Percentiles rank a stretch among this genome's conserved stretches.
These are phyloP conservation scores for Eilema depressum DNA, from an alignment of 2,888 invertebrate species.

Conservation along the genomic window DNA sequence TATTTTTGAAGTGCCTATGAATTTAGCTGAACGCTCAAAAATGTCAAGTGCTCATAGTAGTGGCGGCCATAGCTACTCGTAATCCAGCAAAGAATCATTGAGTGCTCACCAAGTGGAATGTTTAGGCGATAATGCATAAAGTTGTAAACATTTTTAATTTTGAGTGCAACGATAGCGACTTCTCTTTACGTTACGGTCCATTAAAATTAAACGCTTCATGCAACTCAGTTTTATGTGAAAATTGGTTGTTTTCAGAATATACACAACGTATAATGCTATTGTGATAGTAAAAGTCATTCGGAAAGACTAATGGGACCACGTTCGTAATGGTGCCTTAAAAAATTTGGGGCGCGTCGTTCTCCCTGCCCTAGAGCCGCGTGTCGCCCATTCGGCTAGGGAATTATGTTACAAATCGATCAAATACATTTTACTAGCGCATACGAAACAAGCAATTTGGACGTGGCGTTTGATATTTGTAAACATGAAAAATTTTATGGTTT, in stretches of 20 bases:
- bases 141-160: not conserved
- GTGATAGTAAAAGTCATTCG: not conserved
- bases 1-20: not conserved
- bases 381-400: not conserved
- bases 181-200: constrained; percentile 1
- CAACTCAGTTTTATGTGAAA: not conserved
- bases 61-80: not conserved
- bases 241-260: not conserved
- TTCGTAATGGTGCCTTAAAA: constrained; percentile 1
- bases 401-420: constrained; percentile 4
- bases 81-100: not conserved
- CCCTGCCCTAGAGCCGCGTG: constrained; percentile 4
- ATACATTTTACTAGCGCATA: constrained; percentile 6
- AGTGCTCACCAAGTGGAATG: not conserved
- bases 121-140: not conserved
- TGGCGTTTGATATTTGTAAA: constrained; percentile 6
- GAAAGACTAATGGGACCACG: not conserved
- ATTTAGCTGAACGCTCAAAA: not conserved
- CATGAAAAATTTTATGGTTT: not conserved
- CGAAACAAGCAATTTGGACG: not conserved
- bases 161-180: not conserved
- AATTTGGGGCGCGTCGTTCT: constrained; percentile 1
- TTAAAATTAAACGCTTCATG: not conserved
- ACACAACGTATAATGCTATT: not conserved
- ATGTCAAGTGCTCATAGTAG: not conserved